A percentile compares a stretch with the other conserved stretches of the same genome.
Conservation (phyloP, 2,888 invertebrate genomes). For the Drosophila helvetica region DNA sequence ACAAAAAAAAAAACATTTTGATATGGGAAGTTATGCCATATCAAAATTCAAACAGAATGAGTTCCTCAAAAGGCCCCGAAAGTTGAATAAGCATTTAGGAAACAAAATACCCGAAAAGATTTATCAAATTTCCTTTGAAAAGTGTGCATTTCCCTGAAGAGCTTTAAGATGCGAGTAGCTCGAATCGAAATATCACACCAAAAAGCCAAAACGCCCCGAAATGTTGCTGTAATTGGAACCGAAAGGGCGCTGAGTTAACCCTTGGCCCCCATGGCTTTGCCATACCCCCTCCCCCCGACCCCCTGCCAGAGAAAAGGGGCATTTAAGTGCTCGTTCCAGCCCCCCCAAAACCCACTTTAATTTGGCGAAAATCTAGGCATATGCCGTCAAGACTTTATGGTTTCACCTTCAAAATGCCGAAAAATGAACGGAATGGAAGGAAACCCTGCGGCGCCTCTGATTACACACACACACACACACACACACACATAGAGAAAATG, state of each 20-base stretch:
- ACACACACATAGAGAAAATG: not conserved
- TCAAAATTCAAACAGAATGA: not conserved
- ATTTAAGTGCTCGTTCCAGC: conserved; percentile 13
- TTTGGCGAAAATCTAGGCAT: conserved; percentile 62
- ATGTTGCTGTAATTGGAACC: conserved; percentile 29
- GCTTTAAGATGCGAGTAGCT: conserved; percentile 13
- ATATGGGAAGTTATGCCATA: no score
- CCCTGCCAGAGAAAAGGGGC: conserved; percentile 6
- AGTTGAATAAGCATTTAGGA: conserved; percentile 12
- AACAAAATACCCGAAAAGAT: not conserved
- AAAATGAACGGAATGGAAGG: conserved; percentile 18
- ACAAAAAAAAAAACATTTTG: no score
- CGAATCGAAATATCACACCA: conserved; percentile 25
- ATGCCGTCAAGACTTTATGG: conserved; percentile 59
- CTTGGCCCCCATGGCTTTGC: conserved; percentile 1
- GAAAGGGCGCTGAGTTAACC: conserved; percentile 27
- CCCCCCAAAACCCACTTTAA: conserved; percentile 39
- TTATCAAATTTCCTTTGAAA: conserved; percentile 4
- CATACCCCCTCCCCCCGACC: no score
- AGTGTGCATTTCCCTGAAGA: conserved; percentile 13
- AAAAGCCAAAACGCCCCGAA: conserved; percentile 1
- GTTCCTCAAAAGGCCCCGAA: not conserved
- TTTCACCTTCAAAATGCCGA: conserved; percentile 44
- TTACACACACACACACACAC: conserved; percentile 34
- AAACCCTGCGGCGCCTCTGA: conserved; percentile 57